Evolutionary conservation across 2,888 invertebrate species (phyloP).

Genomic region (Corbicula japonica): DNA sequence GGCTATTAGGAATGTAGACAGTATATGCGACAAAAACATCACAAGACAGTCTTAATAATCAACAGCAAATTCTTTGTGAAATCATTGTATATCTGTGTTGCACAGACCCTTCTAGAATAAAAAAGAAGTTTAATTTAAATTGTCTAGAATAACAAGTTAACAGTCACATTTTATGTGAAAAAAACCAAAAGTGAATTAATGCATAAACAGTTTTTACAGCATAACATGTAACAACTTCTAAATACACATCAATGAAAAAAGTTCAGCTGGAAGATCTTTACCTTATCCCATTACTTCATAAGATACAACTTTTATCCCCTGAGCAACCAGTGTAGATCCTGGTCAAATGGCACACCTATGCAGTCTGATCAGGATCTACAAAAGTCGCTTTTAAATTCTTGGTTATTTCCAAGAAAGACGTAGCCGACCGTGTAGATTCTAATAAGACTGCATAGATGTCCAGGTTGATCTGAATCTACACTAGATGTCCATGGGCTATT

Average conservation of each 20-base stretch:
- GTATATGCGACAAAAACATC: constrained; percentile 38
- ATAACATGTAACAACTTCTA: constrained; percentile 38
- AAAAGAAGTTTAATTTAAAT: constrained; percentile 20
- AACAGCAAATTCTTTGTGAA: constrained; percentile 21
- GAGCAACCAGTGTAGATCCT: no score
- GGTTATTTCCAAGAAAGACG: no score
- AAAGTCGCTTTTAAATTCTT: no score
- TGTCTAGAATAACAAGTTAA: constrained; percentile 33
- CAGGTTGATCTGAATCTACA: no score
- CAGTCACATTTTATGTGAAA: constrained; percentile 44
- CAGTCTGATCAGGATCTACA: no score
- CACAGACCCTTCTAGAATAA: constrained; percentile 28
- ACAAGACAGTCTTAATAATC: constrained; percentile 16
- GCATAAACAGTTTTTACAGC: constrained; percentile 18
- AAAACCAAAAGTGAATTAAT: constrained; percentile 15
- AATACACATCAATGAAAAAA: constrained; percentile 34
- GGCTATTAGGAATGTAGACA: constrained; percentile 63
- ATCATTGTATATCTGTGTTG: constrained; percentile 17
- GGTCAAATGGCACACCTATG: no score
- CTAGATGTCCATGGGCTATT: no score
- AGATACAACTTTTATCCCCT: no score
- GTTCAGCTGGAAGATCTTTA: constrained; percentile 34
- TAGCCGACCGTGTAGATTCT: no score
- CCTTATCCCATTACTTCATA: no score
- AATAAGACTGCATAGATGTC: no score